Conservation (phyloP, 2,113 vertebrate species). For the Psophia crepitans region DNA sequence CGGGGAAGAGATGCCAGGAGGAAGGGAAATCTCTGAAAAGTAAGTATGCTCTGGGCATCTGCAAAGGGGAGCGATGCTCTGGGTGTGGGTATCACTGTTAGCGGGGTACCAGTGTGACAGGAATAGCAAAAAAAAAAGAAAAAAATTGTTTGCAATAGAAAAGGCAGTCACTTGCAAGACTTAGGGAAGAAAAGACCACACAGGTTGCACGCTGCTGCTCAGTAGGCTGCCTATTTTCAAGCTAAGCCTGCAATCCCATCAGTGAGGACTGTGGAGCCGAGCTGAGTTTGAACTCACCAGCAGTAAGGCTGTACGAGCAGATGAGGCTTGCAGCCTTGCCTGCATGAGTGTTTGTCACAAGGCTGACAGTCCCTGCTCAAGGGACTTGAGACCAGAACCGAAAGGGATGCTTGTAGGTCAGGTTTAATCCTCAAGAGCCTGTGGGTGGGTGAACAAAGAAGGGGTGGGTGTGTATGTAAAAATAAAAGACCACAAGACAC, state of each 20-base stretch:
- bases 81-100: not conserved
- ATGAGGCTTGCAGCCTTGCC: not conserved
- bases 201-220: not conserved
- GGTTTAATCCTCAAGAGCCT: not conserved
- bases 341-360: not conserved
- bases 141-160: not conserved
- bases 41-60: rapidly evolving
- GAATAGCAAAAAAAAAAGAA: not conserved
- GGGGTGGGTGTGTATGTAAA: not conserved
- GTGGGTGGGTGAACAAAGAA: not conserved
- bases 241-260: not conserved
- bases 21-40: not conserved
- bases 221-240: not conserved
- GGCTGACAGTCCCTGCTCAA: not conserved
- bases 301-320: not conserved
- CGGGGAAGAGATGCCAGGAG: not conserved
- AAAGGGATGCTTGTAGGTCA: slow-evolving; percentile 11
- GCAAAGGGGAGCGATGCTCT: not conserved
- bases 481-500: slow-evolving; percentile 38
- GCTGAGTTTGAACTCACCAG: not conserved
- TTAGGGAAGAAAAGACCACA: not conserved
- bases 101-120: not conserved
- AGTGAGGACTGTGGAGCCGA: not conserved
- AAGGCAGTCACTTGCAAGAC: not conserved
- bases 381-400: not conserved